A percentile compares a stretch with the other conserved stretches of the same genome.
phyloP scores from a whole-genome alignment of 2,888 invertebrate species.

The Phalera bucephala region DNA sequence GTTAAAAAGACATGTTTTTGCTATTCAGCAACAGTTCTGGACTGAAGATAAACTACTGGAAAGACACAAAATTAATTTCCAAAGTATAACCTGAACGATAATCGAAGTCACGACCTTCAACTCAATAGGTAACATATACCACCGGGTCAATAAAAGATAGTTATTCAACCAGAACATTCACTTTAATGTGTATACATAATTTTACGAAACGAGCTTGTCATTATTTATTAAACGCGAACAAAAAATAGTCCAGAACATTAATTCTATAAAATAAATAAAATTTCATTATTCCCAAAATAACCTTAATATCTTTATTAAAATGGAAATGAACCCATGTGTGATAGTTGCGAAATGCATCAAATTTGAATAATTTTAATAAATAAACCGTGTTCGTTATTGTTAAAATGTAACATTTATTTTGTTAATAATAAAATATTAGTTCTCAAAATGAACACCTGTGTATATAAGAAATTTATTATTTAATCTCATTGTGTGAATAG shows the following conservation, averaged over 20 bases:
- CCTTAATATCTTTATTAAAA: constrained; percentile 15
- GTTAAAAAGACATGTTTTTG: too few species aligned
- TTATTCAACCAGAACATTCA: too few species aligned
- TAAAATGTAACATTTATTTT: background rate
- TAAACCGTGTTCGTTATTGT: constrained; percentile 2
- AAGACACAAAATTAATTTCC: too few species aligned
- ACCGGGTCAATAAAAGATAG: too few species aligned
- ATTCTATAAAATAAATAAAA: background rate
- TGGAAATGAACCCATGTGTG: constrained; percentile 24
- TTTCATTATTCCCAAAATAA: constrained; percentile 2
- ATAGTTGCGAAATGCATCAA: constrained; percentile 23
- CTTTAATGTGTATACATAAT: background rate
- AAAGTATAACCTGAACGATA: too few species aligned
- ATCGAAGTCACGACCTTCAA: too few species aligned
- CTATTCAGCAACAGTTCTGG: too few species aligned
- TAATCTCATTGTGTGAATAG: background rate
- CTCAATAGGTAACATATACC: too few species aligned
- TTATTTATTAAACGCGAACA: background rate
- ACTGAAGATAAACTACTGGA: too few species aligned
- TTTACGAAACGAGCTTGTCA: too few species aligned
- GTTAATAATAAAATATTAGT: background rate
- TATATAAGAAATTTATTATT: background rate
- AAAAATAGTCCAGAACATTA: background rate
- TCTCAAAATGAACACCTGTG: background rate
- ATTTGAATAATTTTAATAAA: constrained; percentile 25